Evolutionary conservation across 2,888 invertebrate species (phyloP), one percentile per base, ranked within the genome.

Genomic region (Eucera pruinosa): DNA sequence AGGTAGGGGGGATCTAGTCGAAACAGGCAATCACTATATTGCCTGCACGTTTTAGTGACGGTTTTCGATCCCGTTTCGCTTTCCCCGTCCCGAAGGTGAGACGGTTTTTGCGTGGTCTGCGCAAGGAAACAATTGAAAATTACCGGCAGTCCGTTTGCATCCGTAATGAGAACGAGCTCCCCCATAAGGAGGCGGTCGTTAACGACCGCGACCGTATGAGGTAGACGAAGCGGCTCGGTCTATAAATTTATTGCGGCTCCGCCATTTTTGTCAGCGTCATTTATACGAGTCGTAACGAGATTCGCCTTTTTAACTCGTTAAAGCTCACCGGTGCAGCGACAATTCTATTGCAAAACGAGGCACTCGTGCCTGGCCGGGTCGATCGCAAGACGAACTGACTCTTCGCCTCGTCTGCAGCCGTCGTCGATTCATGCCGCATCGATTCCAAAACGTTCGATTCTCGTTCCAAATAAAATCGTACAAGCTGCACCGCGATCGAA

Each of bases 221-320:
- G 77, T 75, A 76, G 61, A 71, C 73, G 81, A 80, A 74, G 73
- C 64, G 52, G 36, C 36, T 11, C 36, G 36, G 6, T 36, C 36
- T 36, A 88, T 88, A 89, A 89, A 89, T 89, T 85, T 81, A 83
- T 84, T 30, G 78, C 66, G 15, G 25, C 76, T 67, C 80, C 83
- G 80, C 86, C 84, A 87, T 85, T 88, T 89, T 89, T 89, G 88
- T 89, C 89, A 89, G 85, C 84, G 84, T 86, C 86, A 86, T 89
- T 88, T 87, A 87, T 88, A 77, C 87, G 84, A 80, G 43, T 57
- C 79, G 73, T 80, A 81, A 83, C 81, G 78, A 85, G 85, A 82
- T 66, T 82, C 78, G 76, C 66, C 74, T 82, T 86, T 87, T 86
- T 80, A 80, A 84, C 78, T 68, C 64, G 72, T 72, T 79, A 81